phyloP scores from a whole-genome alignment of 2,797 vertebrate species.

The Mus spretus region DNA sequence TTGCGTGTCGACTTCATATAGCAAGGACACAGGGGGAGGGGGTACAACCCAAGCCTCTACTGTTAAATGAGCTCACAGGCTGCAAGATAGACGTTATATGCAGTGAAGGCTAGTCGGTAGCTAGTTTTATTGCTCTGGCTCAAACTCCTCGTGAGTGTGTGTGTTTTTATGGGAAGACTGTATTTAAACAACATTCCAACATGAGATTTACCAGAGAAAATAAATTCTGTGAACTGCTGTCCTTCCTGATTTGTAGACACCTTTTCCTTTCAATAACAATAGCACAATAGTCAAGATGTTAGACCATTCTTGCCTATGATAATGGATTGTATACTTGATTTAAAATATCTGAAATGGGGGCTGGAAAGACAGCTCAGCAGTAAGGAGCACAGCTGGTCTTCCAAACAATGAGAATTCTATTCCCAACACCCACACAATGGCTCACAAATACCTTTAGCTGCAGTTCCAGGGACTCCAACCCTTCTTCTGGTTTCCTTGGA shows the following conservation, averaged over 20 bases:
- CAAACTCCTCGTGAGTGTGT: slow-evolving; percentile 76
- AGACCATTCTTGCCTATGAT: slow-evolving; percentile 17
- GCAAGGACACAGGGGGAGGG: slow-evolving; percentile 1
- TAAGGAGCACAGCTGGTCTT: not conserved
- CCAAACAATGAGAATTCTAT: not conserved
- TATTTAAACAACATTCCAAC: slow-evolving; percentile 67
- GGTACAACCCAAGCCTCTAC: slow-evolving; percentile 34
- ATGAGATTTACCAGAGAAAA: slow-evolving; percentile 79
- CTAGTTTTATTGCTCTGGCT: slow-evolving; percentile 74
- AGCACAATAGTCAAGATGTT: not conserved
- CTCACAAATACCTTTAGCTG: not conserved
- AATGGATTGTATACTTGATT: slow-evolving; percentile 22
- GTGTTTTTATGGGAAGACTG: slow-evolving; percentile 70
- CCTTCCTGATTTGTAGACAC: not conserved
- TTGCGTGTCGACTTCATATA: slow-evolving; percentile 49
- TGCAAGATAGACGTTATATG: slow-evolving; percentile 73
- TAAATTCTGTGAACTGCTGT: not conserved
- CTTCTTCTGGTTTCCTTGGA: not conserved
- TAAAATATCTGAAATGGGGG: not conserved
- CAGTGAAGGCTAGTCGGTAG: slow-evolving; percentile 74
- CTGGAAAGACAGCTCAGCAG: not conserved
- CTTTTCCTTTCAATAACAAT: slow-evolving; percentile 54
- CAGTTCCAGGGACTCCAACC: not conserved
- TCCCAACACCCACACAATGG: not conserved
- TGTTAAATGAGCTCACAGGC: slow-evolving; percentile 77